A percentile compares a stretch with the other conserved stretches of the same genome.
These are phyloP conservation scores for Lasius fuliginosus DNA, from an alignment of 2,888 invertebrate genomes.

Conservation along the genomic window DNA sequence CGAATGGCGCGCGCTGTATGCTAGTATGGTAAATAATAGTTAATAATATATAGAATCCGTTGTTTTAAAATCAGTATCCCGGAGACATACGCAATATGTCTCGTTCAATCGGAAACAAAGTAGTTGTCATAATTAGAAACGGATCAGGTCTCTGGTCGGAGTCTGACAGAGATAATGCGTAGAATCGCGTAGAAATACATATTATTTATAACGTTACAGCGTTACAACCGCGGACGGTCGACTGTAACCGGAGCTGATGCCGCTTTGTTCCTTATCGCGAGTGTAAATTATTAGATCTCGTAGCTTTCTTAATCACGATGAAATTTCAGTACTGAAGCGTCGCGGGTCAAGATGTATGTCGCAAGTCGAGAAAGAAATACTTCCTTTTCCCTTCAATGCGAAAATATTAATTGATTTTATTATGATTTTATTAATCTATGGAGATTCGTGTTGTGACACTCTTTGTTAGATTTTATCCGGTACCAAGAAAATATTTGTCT, in stretches of 20 bases:
- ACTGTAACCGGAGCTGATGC: constrained; percentile 8
- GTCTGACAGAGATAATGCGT: constrained; percentile 38
- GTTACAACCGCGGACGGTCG: constrained; percentile 16
- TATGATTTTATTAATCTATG: background rate
- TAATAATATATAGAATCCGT: background rate
- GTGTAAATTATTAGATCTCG: constrained; percentile 38
- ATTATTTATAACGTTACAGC: constrained; percentile 45
- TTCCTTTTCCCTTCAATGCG: background rate
- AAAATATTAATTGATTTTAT: constrained; percentile 20
- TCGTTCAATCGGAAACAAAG: constrained; percentile 31
- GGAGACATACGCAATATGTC: background rate
- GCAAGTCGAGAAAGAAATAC: constrained; percentile 1
- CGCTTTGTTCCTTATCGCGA: constrained; percentile 14
- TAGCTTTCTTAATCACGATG: constrained; percentile 21
- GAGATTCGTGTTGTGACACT: background rate
- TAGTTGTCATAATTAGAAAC: constrained; percentile 58
- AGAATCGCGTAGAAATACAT: constrained; percentile 1
- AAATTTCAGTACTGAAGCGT: constrained; percentile 19
- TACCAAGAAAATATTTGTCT: background rate
- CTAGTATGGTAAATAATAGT: background rate
- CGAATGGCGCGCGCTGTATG: background rate
- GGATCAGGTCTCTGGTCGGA: constrained; percentile 14
- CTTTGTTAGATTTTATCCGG: constrained; percentile 17
- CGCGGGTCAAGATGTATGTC: constrained; percentile 1
- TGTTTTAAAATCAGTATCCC: background rate